Base-by-base conservation (phyloP, 2,797 vertebrate genomes). In the Anguilla pacifica region DNA sequence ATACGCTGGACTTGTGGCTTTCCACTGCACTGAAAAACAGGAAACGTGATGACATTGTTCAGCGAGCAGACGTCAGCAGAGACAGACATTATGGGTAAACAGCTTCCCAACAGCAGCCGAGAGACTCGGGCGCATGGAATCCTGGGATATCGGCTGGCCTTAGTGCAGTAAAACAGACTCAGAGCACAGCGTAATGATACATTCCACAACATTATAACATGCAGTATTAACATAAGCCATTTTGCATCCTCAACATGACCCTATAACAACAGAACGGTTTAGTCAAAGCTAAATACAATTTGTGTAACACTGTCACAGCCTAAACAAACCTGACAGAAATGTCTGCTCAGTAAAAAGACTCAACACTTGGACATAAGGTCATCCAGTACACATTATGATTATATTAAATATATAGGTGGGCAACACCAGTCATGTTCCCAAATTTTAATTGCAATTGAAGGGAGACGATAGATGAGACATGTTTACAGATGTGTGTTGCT, bases 31-130 rank as follows among this genome's bases (percentile, higher is more conserved):
- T 95, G 96, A 97, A 97, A 97, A 97, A 97, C 97, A 98, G 98
- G 97, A 99, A 98, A 97, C 96, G 95, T 96, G 96, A 97, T 97
- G 97, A 97, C 96, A 98, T 97, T 97, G 96, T 97, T 97, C 95
- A 94, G 96, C 93, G 95, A 92, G 95, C 95, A 92, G 96, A 97
- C 96, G 96, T 98, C 97, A 98, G 97, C 94, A 95, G 93, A 94
- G 95, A 96, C 94, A 96, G 96, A 97, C 96, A 97, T 94, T 95
- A 95, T 95, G 96, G 95, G 96, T 96, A 97, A 98, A 97, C 96
- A 96, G 94, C 95, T 97, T 97, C 96, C 96, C 96, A 94, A 93
- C 93, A 89, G 95, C 93, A 94, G 93, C 94, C 94, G 94, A 94
- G 93, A 93, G 93, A 95, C 92, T 91, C 91, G 94, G 95, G 95